Percentiles rank a stretch among this genome's conserved stretches.
Conservation (phyloP, 2,888 invertebrate genomes). For the Heliconius cydno region DNA sequence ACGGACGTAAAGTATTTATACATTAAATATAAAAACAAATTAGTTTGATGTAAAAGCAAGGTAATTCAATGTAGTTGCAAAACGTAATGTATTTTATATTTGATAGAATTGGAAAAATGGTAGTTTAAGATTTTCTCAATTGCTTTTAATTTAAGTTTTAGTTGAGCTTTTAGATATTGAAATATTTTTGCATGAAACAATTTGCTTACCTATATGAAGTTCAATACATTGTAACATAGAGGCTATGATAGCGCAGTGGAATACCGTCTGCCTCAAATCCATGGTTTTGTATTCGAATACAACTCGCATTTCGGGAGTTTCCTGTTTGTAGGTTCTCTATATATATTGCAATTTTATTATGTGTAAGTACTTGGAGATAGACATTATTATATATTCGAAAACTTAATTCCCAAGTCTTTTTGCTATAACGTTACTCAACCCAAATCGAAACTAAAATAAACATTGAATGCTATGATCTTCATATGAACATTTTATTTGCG, state of each 20-base stretch:
- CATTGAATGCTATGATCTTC: constrained; percentile 25
- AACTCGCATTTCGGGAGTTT: not conserved
- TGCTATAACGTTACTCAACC: not conserved
- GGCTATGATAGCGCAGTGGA: not conserved
- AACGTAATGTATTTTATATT: too few species aligned
- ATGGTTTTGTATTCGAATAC: too few species aligned
- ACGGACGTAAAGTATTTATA: too few species aligned
- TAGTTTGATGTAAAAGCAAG: not conserved
- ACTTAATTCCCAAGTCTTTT: not conserved
- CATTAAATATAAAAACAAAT: not conserved
- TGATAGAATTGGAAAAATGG: too few species aligned
- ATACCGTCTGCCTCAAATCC: too few species aligned
- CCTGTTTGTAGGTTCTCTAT: not conserved
- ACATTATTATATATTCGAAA: not conserved
- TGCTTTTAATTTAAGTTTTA: too few species aligned
- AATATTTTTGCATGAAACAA: not conserved
- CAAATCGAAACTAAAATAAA: constrained; percentile 21
- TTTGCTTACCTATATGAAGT: not conserved
- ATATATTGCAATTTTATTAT: too few species aligned
- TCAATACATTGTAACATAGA: too few species aligned
- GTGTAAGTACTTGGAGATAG: not conserved
- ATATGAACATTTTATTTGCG: constrained; percentile 31
- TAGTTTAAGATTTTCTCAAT: too few species aligned
- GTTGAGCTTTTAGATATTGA: too few species aligned
- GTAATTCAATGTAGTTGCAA: not conserved